These are phyloP conservation scores for Spea multiplicata DNA, from an alignment of 2,113 vertebrate genomes.

Conservation along the genomic window DNA sequence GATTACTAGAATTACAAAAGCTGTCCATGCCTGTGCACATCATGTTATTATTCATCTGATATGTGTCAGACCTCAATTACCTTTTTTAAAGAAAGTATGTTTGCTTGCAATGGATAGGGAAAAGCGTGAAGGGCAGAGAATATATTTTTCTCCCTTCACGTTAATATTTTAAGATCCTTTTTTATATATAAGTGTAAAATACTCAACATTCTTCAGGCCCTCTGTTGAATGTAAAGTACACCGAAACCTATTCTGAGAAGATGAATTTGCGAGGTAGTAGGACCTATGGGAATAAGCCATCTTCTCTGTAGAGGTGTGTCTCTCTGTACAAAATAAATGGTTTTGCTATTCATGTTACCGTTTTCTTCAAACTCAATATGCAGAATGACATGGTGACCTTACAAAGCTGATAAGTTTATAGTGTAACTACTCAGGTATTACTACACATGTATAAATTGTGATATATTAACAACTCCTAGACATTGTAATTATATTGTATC, in stretches of 20 bases:
- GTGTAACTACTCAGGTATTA: not conserved
- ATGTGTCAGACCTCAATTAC: conserved; percentile 38
- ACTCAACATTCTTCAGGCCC: not conserved
- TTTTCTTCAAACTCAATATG: not conserved
- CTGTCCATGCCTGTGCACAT: conserved; percentile 15
- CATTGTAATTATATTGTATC: too few relatives aligned
- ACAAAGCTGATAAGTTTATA: not conserved
- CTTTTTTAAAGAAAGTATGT: conserved; percentile 33
- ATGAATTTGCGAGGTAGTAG: conserved; percentile 25
- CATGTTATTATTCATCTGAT: conserved; percentile 25
- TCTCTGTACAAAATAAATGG: conserved; percentile 26
- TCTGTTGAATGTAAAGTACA: conserved; percentile 32
- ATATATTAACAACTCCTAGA: too few relatives aligned
- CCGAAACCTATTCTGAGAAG: conserved; percentile 26
- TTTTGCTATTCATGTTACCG: not conserved
- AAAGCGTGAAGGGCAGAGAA: conserved; percentile 28
- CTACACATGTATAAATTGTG: too few relatives aligned
- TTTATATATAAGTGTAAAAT: conserved; percentile 21
- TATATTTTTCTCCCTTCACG: conserved; percentile 28
- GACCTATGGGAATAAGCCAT: conserved; percentile 24
- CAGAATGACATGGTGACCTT: conserved; percentile 13
- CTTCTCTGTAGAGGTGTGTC: conserved; percentile 8
- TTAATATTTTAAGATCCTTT: conserved; percentile 40
- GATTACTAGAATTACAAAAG: conserved; percentile 23
- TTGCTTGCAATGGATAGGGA: conserved; percentile 15